phyloP scores from a whole-genome alignment of 2,888 invertebrate species.

The Drosophila prolongata region DNA sequence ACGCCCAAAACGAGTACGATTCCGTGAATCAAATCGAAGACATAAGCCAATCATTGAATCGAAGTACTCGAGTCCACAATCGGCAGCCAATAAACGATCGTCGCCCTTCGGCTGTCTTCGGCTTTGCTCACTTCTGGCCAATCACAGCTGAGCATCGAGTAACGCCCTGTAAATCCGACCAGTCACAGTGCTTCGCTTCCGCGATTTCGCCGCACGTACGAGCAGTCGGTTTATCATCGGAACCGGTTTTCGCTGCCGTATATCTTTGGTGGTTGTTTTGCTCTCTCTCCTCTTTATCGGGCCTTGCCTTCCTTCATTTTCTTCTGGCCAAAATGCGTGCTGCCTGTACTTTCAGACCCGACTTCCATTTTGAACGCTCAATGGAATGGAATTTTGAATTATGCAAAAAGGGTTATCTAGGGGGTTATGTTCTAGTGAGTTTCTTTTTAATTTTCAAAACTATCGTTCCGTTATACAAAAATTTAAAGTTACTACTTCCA shows the following conservation, averaged over 20 bases:
- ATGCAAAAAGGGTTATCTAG: too few relatives aligned
- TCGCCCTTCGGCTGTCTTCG: slow-evolving; percentile 26
- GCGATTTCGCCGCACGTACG: slow-evolving; percentile 28
- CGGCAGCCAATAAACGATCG: slow-evolving; percentile 16
- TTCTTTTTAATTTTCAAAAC: not conserved
- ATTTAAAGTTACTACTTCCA: too few relatives aligned
- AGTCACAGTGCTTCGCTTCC: slow-evolving; percentile 9
- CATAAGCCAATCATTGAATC: slow-evolving; percentile 18
- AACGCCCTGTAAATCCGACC: slow-evolving; percentile 31
- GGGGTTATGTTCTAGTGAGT: not conserved
- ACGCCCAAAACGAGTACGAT: slow-evolving; percentile 2
- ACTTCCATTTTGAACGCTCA: slow-evolving; percentile 36
- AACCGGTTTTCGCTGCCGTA: slow-evolving; percentile 39
- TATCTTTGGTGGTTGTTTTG: slow-evolving; percentile 14
- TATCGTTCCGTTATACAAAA: too few relatives aligned
- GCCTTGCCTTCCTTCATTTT: slow-evolving; percentile 28
- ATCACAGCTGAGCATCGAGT: not conserved
- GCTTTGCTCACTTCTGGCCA: slow-evolving; percentile 18
- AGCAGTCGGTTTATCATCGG: slow-evolving; percentile 23
- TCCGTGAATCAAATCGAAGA: slow-evolving; percentile 22
- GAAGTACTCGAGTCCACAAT: slow-evolving; percentile 18
- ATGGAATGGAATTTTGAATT: not conserved
- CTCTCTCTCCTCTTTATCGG: slow-evolving; percentile 7
- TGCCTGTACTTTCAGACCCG: slow-evolving; percentile 44
- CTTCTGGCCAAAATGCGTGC: slow-evolving; percentile 8